Evolutionary conservation across 2,888 invertebrate species (phyloP), one percentile per base, ranked within the genome.

Genomic region (Standfussiana lucernea): DNA sequence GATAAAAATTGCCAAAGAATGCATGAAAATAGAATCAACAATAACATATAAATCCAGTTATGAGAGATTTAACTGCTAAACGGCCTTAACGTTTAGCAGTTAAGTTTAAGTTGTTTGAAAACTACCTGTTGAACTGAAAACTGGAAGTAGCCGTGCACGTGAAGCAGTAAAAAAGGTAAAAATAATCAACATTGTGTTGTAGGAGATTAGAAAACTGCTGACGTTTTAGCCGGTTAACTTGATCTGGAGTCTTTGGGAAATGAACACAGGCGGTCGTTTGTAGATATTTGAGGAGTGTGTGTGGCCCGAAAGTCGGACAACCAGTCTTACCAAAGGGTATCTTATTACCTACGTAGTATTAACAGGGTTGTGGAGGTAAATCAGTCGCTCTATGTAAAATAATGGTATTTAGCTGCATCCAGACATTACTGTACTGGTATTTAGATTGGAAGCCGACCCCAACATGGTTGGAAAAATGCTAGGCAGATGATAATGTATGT

Each of bases 1-100:
- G 40, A 72, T 72, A 77, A 69, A 35, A 45, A n/a, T 21, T 35
- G 24, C 32, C 10, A 53, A 68, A 28, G n/a, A 50, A 76, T 53
- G 75, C 50, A 69, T 64, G 67, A 59, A 50, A 47, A n/a, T 35
- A 21, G 21, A 79, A 70, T 80, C 72, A 77, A 82, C 82, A 82
- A 81, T 82, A 77, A 77, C 82, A 77, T 61, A n/a, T 45, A 24
- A 70, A 45, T 35, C 28, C 47, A 45, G 77, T 50, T 77, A 66
- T 40, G 65, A 53, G 62, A 62, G 15, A 5, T 61, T 64, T 61
- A 40, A 45, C 66, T n/a, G 50, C 42, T 28, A 40, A 21, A 69
- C 7, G 28, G 59, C n/a, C n/a, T n/a, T n/a, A n/a, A n/a, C n/a
- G n/a, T n/a, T n/a, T n/a, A n/a, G n/a, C n/a, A n/a, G n/a, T n/a